Base-by-base conservation (phyloP, 2,113 vertebrate genomes). In the Orycteropus afer region DNA sequence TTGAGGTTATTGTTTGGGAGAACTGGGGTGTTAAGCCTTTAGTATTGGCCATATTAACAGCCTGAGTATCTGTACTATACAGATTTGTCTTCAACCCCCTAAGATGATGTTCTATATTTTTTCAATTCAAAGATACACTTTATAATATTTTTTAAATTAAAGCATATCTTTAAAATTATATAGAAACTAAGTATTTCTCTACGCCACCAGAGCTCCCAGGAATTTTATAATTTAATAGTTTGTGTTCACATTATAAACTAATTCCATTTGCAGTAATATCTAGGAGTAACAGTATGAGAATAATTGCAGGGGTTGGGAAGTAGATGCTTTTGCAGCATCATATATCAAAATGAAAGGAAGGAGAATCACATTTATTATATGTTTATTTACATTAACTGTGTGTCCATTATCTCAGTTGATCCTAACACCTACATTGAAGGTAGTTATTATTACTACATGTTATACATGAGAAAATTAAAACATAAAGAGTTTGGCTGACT, bases 111-210 rank as follows among this genome's bases (percentile, higher is more conserved):
- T 90, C 59, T 49, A 88, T 7, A 80, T 92, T 94, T 95, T 89
- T 34, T 95, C 59, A 85, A 51, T 88, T 92, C 49, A 79, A 49
- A 81, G 63, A 73, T 80, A 13, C 14, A 90, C 81, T 79, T 86
- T 71, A 40, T 89, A 76, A 80, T 63, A 78, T 79, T 93, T 96
- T n/a, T 94, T 61, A 91, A 95, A 86, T 90, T 90, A 90, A 86
- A 95, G 1, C 69, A 20, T 55, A 49, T 67, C 61, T 88, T 91
- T 76, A 88, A 92, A 40, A 55, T 74, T 29, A 76, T 77, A 23
- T 69, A 40, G 81, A 89, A 90, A 87, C 77, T 73, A n/a, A n/a
- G n/a, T n/a, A n/a, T n/a, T n/a, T n/a, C n/a, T n/a, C n/a, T n/a
- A n/a, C n/a, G n/a, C n/a, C n/a, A n/a, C n/a, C n/a, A n/a, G n/a